phyloP scores from a whole-genome alignment of 2,113 vertebrate genomes.

The Paradoxurus hermaphroditus region DNA sequence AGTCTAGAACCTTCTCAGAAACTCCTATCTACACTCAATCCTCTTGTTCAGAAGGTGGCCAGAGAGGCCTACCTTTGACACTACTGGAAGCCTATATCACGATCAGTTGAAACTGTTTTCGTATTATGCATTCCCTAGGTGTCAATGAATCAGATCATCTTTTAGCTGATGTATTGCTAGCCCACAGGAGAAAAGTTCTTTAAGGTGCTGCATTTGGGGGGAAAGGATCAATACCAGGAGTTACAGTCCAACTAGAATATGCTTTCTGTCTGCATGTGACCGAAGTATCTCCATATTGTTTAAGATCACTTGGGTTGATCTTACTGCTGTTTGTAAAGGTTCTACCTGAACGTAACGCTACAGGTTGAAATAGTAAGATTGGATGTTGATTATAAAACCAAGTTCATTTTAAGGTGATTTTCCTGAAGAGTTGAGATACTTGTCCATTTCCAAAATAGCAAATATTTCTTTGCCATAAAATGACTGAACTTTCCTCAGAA shows the following conservation, averaged over 20 bases:
- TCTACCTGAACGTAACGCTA: background rate
- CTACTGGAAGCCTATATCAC: background rate
- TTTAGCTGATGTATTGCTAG: background rate
- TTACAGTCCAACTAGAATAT: background rate
- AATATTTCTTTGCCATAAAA: background rate
- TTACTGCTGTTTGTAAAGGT: background rate
- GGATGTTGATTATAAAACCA: conserved; percentile 22
- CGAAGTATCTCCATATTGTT: background rate
- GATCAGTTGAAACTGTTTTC: background rate
- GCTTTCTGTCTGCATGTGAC: background rate
- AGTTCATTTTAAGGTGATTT: conserved; percentile 30
- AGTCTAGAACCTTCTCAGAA: background rate
- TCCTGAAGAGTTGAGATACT: background rate
- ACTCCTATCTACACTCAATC: background rate
- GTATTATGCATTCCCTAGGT: background rate
- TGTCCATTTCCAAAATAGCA: conserved; percentile 29
- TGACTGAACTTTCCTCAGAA: background rate
- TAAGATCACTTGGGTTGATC: background rate
- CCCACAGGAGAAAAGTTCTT: conserved; percentile 18
- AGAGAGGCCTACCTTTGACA: background rate
- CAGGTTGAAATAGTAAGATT: background rate
- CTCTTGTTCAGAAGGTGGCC: background rate
- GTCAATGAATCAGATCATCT: background rate
- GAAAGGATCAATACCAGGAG: background rate
- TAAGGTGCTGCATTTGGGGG: background rate